Conservation (phyloP, 1,140 invertebrate species). For the Cataglyphis hispanica region DNA sequence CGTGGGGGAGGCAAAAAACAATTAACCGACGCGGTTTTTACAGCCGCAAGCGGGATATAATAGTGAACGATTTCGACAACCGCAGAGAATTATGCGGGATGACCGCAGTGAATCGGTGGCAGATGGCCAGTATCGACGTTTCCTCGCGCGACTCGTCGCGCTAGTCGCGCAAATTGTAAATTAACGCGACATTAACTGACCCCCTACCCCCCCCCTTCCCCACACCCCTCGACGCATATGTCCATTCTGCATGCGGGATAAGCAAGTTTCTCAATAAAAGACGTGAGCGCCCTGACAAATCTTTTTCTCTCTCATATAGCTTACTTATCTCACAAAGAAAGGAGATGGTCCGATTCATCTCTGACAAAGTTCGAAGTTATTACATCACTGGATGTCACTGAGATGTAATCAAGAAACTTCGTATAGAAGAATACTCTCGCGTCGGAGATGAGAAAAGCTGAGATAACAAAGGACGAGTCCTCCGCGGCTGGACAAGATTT, state of each 20-base stretch:
- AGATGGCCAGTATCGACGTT: conserved; percentile 76
- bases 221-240: neutral
- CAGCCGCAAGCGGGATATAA: conserved; percentile 59
- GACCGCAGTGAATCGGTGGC: conserved; percentile 66
- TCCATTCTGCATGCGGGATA: conserved; percentile 14
- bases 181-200: conserved; percentile 77
- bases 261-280: conserved; percentile 83
- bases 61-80: conserved; percentile 58
- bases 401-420: conserved; percentile 65
- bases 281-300: conserved; percentile 76
- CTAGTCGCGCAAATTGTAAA: conserved; percentile 79
- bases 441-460: conserved; percentile 13
- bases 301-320: conserved; percentile 20
- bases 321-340: neutral
- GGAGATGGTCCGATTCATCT: neutral
- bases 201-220: conserved; percentile 34
- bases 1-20: conserved; percentile 45
- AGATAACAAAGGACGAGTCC: conserved; percentile 11
- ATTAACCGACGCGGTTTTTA: conserved; percentile 61
- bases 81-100: conserved; percentile 61
- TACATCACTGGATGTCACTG: neutral
- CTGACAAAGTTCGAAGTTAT: conserved; percentile 48
- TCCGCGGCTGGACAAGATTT: neutral
- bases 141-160: conserved; percentile 46
- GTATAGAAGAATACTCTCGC: conserved; percentile 1